Evolutionary conservation across 2,113 vertebrate species (phyloP), one percentile per base, ranked within the genome.

Genomic region (Chroicocephalus ridibundus): DNA sequence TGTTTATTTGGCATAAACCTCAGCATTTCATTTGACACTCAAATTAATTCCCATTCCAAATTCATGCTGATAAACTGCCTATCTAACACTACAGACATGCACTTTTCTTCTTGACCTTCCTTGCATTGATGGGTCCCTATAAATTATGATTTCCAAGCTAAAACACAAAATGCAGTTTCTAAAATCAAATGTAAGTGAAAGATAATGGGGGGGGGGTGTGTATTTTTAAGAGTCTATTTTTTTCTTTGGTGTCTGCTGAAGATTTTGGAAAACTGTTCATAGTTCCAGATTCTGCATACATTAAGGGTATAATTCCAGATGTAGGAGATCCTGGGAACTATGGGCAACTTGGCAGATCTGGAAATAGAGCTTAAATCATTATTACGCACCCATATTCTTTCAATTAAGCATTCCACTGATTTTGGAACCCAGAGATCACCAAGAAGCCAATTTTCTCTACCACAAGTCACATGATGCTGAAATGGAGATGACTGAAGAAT

Each of bases 401-500:
- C 82, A 95, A 9, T 87, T 90, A 79, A 61, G 25, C 75, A 61
- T 87, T 95, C 36, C 44, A 82, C n/a, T 62, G 38, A 46, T 90
- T 95, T 65, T 95, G 92, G 84, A 94, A 90, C 16, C n/a, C 51
- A n/a, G 24, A 82, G 24, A 42, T 11, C 55, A 34, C 34, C 25
- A 82, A 72, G 65, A 87, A 93, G 70, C 77, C 86, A 91, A 34
- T 80, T 85, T 91, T 93, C 47, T 94, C 54, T 66, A 69, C 75
- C 2, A 8, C 49, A 82, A 82, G 49, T 61, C n/a, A 29, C 38
- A 55, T 46, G 47, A 92, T 42, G 44, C 22, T 81, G 83, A 93
- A 97, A 96, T 16, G 29, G 54, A 96, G 64, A 88, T 51, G 64
- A 81, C 64, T 81, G 82, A 88, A 81, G 42, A 94, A 86, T 86